Evolutionary conservation across 2,888 invertebrate species (phyloP).

Genomic region (Drosophila rubida): DNA sequence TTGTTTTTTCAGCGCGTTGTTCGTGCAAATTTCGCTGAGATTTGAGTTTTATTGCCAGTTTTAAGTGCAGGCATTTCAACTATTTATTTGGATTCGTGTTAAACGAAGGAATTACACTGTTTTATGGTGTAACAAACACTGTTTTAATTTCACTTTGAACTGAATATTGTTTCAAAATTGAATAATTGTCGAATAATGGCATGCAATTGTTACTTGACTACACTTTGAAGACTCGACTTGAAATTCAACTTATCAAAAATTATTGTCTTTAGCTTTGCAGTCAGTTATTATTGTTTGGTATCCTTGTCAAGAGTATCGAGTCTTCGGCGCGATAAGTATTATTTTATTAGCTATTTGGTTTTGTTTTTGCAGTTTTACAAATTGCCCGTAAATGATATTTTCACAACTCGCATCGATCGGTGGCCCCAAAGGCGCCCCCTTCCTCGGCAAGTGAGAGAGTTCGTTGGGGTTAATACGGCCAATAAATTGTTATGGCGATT

Average conservation of each 20-base stretch:
- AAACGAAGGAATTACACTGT: conserved; percentile 2
- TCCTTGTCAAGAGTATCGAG: conserved; percentile 20
- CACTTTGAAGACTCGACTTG: too few relatives aligned
- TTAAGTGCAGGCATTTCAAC: conserved; percentile 23
- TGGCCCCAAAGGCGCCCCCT: conserved; percentile 33
- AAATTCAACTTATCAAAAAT: too few relatives aligned
- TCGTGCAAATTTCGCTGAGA: conserved; percentile 72
- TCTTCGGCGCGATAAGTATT: conserved; percentile 8
- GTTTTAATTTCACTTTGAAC: not conserved
- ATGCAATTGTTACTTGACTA: not conserved
- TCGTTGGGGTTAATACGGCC: conserved; percentile 76
- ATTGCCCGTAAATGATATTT: conserved; percentile 83
- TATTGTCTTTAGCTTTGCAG: not conserved
- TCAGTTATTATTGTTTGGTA: too few relatives aligned
- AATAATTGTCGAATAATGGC: not conserved
- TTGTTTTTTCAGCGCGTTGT: conserved; percentile 60
- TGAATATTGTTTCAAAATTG: not conserved
- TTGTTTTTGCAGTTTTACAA: conserved; percentile 61
- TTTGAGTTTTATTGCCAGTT: conserved; percentile 45
- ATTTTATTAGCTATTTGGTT: not conserved
- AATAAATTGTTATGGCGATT: conserved; percentile 78
- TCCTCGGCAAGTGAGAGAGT: conserved; percentile 69
- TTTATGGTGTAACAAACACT: not conserved
- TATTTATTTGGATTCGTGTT: conserved; percentile 23
- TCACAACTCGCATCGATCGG: conserved; percentile 82